phyloP scores from a whole-genome alignment of 2,113 vertebrate species.

The Pan troglodytes region DNA sequence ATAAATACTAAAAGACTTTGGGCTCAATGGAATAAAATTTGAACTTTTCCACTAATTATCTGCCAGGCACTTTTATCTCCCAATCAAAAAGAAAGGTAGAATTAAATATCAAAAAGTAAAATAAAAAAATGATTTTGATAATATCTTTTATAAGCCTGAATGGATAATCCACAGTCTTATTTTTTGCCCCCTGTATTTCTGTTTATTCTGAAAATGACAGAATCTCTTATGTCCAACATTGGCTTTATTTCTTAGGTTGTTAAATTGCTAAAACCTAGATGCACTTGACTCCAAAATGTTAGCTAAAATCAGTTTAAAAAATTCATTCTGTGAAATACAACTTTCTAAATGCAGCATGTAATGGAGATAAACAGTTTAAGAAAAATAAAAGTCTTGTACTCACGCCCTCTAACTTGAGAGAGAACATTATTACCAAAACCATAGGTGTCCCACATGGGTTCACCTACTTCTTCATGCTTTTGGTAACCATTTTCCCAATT shows the following conservation, averaged over 20 bases:
- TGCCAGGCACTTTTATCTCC: not conserved
- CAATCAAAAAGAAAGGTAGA: not conserved
- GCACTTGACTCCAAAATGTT: not conserved
- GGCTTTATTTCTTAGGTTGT: not conserved
- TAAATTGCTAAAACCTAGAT: not conserved
- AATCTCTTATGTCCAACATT: not conserved
- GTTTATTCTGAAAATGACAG: not conserved
- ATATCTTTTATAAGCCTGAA: not conserved
- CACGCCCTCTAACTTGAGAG: not conserved
- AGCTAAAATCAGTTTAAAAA: not conserved
- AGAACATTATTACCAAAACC: not conserved
- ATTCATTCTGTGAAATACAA: not conserved
- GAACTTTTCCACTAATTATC: constrained; percentile 7
- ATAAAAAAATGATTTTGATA: constrained; percentile 16
- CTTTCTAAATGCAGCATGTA: not conserved
- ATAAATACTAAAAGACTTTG: not conserved
- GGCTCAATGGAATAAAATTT: not conserved
- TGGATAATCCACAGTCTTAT: not conserved
- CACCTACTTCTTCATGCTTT: not conserved
- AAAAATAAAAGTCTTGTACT: not conserved
- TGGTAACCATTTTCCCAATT: not conserved
- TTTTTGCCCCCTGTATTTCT: not conserved
- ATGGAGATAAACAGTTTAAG: not conserved
- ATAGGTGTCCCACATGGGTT: rapidly evolving
- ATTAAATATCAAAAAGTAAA: not conserved